Conservation (phyloP, 1,140 invertebrate species). For the Lordiphosa clarofinis region DNA sequence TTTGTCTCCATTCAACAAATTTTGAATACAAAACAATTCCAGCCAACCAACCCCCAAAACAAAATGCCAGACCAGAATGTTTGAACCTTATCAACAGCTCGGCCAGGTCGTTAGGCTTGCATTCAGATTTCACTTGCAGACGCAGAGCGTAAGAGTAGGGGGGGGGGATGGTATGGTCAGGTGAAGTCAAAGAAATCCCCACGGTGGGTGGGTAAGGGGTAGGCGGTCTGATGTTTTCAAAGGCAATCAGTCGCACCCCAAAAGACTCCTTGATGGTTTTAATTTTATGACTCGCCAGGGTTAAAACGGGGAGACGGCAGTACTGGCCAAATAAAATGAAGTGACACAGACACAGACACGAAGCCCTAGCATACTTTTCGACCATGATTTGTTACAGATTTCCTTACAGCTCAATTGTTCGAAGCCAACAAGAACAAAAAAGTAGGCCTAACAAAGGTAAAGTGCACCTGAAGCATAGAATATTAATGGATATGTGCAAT, state of each 20-base stretch:
- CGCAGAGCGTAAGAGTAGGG: slow-evolving; percentile 10
- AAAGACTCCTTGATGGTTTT: slow-evolving; percentile 59
- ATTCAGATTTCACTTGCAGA: slow-evolving; percentile 64
- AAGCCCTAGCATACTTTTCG: slow-evolving; percentile 22
- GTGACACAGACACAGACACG: slow-evolving; percentile 17
- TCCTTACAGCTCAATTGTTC: slow-evolving; percentile 57
- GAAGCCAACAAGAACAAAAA: slow-evolving; percentile 11
- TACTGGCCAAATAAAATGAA: slow-evolving; percentile 50
- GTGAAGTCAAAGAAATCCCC: slow-evolving; percentile 32
- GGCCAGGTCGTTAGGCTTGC: slow-evolving; percentile 74
- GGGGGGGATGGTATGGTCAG: slow-evolving; percentile 13
- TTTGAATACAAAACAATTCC: neutral
- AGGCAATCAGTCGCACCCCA: slow-evolving; percentile 48
- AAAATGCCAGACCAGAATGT: slow-evolving; percentile 43
- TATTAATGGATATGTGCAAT: slow-evolving; percentile 72
- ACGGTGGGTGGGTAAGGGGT: slow-evolving; percentile 5
- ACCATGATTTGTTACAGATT: slow-evolving; percentile 65
- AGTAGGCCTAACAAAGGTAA: slow-evolving; percentile 30
- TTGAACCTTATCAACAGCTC: slow-evolving; percentile 70
- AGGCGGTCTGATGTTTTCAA: slow-evolving; percentile 39
- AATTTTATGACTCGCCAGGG: slow-evolving; percentile 68
- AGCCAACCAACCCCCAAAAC: slow-evolving; percentile 22
- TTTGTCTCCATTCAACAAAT: neutral
- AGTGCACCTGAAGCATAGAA: slow-evolving; percentile 61
- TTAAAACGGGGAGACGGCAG: slow-evolving; percentile 49